Evolutionary conservation across 1,140 invertebrate species (phyloP).

Genomic region (Brachionus rubens): DNA sequence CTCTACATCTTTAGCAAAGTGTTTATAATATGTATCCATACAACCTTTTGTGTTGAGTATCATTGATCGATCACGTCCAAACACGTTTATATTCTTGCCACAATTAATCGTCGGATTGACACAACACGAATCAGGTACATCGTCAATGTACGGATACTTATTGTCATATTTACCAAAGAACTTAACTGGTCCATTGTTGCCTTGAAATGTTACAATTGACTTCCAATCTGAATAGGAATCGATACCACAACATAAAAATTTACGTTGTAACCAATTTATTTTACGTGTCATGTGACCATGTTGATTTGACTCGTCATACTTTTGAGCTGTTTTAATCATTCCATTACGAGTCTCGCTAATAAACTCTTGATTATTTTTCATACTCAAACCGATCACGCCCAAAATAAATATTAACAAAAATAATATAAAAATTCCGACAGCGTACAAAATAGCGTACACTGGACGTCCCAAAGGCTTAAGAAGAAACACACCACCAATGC

Average conservation of each 20-base stretch:
- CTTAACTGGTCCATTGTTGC: conserved; percentile 25
- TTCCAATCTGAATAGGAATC: conserved; percentile 42
- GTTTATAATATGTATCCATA: background rate
- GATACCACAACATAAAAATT: conserved; percentile 29
- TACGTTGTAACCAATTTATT: conserved; percentile 28
- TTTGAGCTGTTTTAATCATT: background rate
- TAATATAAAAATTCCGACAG: conserved; percentile 1
- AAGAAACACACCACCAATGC: background rate
- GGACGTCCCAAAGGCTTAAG: conserved; percentile 1
- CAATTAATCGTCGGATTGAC: background rate
- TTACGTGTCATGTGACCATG: conserved; percentile 6
- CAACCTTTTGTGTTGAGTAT: conserved; percentile 39
- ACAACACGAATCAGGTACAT: conserved; percentile 44
- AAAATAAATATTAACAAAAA: conserved; percentile 37
- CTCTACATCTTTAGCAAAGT: conserved; percentile 18
- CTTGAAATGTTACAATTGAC: conserved; percentile 9
- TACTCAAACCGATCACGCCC: conserved; percentile 37
- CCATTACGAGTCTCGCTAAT: background rate
- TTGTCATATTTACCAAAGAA: conserved; percentile 18
- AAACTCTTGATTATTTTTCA: conserved; percentile 28
- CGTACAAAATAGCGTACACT: background rate
- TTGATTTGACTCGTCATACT: conserved; percentile 28
- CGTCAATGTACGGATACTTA: conserved; percentile 37
- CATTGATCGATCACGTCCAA: background rate
- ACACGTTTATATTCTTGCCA: conserved; percentile 43